Percentiles rank a stretch among this genome's conserved stretches.
Conservation (phyloP, 2,888 invertebrate genomes). For the Synanthedon formicaeformis region DNA sequence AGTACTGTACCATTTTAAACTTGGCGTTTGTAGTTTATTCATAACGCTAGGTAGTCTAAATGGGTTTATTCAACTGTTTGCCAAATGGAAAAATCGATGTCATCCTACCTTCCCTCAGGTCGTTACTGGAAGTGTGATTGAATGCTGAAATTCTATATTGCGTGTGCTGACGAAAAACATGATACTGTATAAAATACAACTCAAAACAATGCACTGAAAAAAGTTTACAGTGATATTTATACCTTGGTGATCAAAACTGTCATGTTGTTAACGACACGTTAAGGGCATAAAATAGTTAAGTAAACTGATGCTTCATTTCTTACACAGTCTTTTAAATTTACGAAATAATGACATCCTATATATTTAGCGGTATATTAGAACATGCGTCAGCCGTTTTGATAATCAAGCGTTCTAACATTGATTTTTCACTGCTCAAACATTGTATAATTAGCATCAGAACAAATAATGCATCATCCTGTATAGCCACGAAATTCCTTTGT, state of each 20-base stretch:
- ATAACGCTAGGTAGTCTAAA: background rate
- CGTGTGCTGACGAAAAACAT: no score
- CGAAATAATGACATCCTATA: no score
- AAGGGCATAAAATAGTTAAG: no score
- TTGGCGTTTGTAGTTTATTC: background rate
- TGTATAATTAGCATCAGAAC: no score
- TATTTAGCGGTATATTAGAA: background rate
- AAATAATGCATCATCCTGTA: no score
- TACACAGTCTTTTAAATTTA: no score
- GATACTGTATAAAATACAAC: background rate
- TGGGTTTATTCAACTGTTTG: background rate
- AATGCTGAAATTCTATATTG: background rate
- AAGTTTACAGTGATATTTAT: background rate
- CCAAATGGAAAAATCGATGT: background rate
- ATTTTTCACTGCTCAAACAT: no score
- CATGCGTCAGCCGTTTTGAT: background rate
- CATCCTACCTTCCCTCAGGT: background rate
- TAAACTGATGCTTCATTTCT: no score
- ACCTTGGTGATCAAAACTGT: no score
- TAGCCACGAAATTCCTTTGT: no score
- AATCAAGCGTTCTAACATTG: constrained; percentile 1
- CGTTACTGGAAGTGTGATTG: background rate
- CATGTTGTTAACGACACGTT: no score
- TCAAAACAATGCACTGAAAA: background rate
- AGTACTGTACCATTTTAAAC: no score